Percentiles rank a stretch among this genome's conserved stretches.
Conservation (phyloP, 2,888 invertebrate species). For the Cosmia pyralina region DNA sequence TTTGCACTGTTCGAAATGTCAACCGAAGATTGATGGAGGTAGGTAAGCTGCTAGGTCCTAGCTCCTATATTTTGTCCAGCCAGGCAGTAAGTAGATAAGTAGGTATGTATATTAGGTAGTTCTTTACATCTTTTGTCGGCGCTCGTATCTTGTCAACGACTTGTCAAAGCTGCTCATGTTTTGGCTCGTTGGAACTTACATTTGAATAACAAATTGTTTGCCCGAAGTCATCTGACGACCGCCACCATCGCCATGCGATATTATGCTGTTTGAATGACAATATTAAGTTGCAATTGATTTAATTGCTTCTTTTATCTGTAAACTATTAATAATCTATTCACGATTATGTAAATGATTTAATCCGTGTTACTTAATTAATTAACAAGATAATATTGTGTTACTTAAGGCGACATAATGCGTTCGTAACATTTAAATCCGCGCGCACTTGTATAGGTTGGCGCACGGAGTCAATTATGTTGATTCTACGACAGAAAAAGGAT, state of each 20-base stretch:
- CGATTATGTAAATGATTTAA: slow-evolving; percentile 63
- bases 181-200: slow-evolving; percentile 66
- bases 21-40: slow-evolving; percentile 55
- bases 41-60: slow-evolving; percentile 33
- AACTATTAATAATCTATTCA: slow-evolving; percentile 58
- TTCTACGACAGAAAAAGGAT: slow-evolving; percentile 68
- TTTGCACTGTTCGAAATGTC: slow-evolving; percentile 53
- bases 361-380: slow-evolving; percentile 60
- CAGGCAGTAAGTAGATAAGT: slow-evolving; percentile 46
- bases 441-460: slow-evolving; percentile 29
- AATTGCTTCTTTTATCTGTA: slow-evolving; percentile 56
- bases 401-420: slow-evolving; percentile 43
- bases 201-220: slow-evolving; percentile 77
- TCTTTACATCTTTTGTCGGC: slow-evolving; percentile 65
- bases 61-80: slow-evolving; percentile 51
- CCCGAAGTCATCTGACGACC: slow-evolving; percentile 65
- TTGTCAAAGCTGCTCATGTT: slow-evolving; percentile 73
- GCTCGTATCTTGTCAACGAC: slow-evolving; percentile 69
- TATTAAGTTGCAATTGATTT: slow-evolving; percentile 67
- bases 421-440: slow-evolving; percentile 31
- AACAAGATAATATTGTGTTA: slow-evolving; percentile 62
- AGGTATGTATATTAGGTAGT: slow-evolving; percentile 57
- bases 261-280: slow-evolving; percentile 62
- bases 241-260: slow-evolving; percentile 56
- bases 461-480: slow-evolving; percentile 50